phyloP scores from a whole-genome alignment of 2,797 vertebrate genomes.

The Rhinoraja longicauda region DNA sequence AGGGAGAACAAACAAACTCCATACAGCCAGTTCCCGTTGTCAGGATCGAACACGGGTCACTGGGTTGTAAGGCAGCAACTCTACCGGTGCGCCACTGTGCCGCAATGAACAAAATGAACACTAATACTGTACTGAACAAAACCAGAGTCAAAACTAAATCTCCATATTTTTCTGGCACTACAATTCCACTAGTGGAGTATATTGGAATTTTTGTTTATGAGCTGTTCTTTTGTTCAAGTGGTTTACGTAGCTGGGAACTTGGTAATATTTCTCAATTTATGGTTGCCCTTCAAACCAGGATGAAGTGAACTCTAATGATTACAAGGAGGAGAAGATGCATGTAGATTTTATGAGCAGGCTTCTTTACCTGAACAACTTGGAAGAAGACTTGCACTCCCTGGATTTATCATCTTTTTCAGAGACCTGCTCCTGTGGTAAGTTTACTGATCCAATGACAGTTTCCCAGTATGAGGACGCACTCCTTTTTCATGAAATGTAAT shows the following conservation, averaged over 20 bases:
- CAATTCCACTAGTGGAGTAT: neutral
- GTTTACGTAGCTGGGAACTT: neutral
- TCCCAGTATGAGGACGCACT: neutral
- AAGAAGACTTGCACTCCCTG: neutral
- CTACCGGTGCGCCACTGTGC: too few relatives aligned
- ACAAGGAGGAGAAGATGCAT: neutral
- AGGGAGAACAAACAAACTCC: too few relatives aligned
- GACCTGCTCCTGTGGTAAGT: constrained; percentile 32
- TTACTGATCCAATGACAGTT: too few relatives aligned
- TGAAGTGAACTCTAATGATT: neutral
- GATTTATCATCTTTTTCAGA: constrained; percentile 11
- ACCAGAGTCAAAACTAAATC: neutral
- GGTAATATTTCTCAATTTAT: neutral
- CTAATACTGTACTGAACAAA: neutral
- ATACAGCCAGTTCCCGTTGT: too few relatives aligned
- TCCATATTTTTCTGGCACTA: neutral
- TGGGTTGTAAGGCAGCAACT: too few relatives aligned
- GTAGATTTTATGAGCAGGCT: neutral
- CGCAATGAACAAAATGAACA: too few relatives aligned
- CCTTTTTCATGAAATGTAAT: neutral
- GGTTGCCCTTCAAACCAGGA: neutral
- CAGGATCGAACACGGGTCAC: too few relatives aligned
- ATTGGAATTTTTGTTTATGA: neutral
- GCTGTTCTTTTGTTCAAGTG: neutral
- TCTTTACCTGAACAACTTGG: neutral